phyloP scores from a whole-genome alignment of 1,140 invertebrate genomes.

The Leguminivora glycinivorella region DNA sequence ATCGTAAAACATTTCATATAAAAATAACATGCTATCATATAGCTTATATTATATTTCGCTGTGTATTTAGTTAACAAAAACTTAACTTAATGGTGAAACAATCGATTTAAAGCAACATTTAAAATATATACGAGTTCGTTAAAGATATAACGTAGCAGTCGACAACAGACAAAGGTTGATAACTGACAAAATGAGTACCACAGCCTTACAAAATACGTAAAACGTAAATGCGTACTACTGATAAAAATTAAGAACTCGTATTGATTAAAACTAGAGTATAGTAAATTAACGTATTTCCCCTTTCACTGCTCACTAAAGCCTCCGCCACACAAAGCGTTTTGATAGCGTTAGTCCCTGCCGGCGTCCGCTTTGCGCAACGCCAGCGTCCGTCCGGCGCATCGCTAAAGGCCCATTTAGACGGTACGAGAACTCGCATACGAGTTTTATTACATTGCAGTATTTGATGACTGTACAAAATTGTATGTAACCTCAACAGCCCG shows the following conservation, averaged over 20 bases:
- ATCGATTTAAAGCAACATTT: neutral
- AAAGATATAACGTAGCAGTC: neutral
- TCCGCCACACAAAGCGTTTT: no score
- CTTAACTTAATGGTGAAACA: neutral
- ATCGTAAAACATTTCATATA: neutral
- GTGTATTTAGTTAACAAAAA: constrained; percentile 1
- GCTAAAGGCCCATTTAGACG: no score
- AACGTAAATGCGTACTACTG: neutral
- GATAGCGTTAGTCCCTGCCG: no score
- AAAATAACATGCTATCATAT: constrained; percentile 17
- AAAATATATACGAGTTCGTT: neutral
- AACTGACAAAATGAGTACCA: no score
- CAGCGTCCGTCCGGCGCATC: no score
- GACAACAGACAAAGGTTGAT: no score
- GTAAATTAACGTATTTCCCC: neutral
- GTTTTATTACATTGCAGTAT: no score
- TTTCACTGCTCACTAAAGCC: neutral
- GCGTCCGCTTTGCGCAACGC: no score
- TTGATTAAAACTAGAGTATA: neutral
- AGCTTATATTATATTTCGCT: neutral
- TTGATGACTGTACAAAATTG: no score
- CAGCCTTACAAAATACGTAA: no score
- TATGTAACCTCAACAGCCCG: no score
- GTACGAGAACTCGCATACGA: no score
- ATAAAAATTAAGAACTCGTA: neutral